These are phyloP conservation scores for Crossocerus cetratus DNA, from an alignment of 2,888 invertebrate species.

Conservation along the genomic window DNA sequence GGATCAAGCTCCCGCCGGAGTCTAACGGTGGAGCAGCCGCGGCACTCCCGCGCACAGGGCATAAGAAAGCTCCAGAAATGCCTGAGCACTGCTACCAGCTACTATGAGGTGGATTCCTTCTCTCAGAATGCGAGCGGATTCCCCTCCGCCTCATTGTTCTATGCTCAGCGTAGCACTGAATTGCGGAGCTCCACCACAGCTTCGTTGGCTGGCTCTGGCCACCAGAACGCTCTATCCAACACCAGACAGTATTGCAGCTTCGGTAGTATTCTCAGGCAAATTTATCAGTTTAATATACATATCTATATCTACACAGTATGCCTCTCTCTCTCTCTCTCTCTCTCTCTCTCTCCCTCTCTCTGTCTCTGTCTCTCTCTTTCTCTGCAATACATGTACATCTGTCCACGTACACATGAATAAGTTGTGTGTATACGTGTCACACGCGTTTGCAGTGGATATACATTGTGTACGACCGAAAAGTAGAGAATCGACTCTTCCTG, in stretches of 20 bases:
- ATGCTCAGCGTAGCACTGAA: conserved; percentile 73
- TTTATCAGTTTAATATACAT: conserved; percentile 70
- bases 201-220: conserved; percentile 73
- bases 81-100: conserved; percentile 89
- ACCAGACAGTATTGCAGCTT: conserved; percentile 96
- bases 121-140: conserved; percentile 42
- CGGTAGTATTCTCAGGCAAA: conserved; percentile 89
- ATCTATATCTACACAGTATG: not conserved
- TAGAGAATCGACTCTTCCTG: conserved; percentile 40
- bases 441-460: conserved; percentile 12
- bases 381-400: not conserved
- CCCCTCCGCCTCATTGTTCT: conserved; percentile 71
- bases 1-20: conserved; percentile 63
- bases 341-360: not conserved
- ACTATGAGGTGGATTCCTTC: conserved; percentile 80
- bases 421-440: conserved; percentile 5
- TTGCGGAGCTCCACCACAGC: conserved; percentile 78
- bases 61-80: conserved; percentile 95
- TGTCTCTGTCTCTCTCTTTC: not conserved
- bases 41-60: conserved; percentile 96
- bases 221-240: conserved; percentile 78
- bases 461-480: conserved; percentile 21
- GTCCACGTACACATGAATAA: not conserved
- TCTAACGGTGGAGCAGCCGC: conserved; percentile 78
- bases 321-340: conserved; percentile 62